Percentiles rank a stretch among this genome's conserved stretches.
These are phyloP conservation scores for Orchestia grillus DNA, from an alignment of 1,140 invertebrate species.

Conservation along the genomic window DNA sequence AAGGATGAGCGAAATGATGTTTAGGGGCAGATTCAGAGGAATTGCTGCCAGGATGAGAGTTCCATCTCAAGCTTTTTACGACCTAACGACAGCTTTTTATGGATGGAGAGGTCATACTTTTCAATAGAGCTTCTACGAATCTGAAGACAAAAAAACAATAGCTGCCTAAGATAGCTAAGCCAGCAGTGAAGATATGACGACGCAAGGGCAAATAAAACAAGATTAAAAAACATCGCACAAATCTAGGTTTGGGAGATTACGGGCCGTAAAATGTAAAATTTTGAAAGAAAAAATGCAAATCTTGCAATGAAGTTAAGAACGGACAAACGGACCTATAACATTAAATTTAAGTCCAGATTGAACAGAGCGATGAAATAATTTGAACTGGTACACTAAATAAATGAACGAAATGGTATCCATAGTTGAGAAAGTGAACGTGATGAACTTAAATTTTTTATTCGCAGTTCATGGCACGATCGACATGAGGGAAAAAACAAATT, in stretches of 20 bases:
- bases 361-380: not conserved
- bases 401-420: not conserved
- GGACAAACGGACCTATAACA: not conserved
- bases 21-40: slow-evolving; percentile 16
- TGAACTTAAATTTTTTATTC: too few species aligned
- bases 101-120: slow-evolving; percentile 53
- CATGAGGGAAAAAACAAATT: not conserved
- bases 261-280: not conserved
- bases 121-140: slow-evolving; percentile 30
- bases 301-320: not conserved
- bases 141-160: slow-evolving; percentile 16
- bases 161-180: not conserved
- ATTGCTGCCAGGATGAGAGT: not conserved
- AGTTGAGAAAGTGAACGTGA: not conserved
- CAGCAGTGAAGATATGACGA: not conserved
- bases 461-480: not conserved
- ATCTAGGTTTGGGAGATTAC: not conserved
- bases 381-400: not conserved
- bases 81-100: slow-evolving; percentile 51
- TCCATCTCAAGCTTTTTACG: slow-evolving; percentile 48
- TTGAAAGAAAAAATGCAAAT: not conserved
- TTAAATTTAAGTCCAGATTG: not conserved
- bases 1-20: not conserved
- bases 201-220: not conserved
- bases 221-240: not conserved